phyloP scores from a whole-genome alignment of 2,888 invertebrate species.

The Poecilus cupreus region DNA sequence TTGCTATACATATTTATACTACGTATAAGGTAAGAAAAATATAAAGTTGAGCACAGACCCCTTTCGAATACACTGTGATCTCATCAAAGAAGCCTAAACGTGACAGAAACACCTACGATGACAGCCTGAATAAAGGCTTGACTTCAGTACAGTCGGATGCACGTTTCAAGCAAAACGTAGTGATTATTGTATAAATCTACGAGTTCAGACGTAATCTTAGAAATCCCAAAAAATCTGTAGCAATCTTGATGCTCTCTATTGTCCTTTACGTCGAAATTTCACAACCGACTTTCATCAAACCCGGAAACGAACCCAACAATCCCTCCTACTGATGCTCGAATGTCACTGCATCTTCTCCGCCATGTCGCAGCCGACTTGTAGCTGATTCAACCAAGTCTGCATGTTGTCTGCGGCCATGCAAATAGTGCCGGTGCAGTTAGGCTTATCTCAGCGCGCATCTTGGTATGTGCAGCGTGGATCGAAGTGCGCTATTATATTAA shows the following conservation, averaged over 20 bases:
- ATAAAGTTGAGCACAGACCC: no score
- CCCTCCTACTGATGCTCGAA: background rate
- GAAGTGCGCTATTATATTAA: slow-evolving; percentile 43
- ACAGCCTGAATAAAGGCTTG: no score
- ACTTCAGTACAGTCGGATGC: no score
- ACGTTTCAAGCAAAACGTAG: no score
- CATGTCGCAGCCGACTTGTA: background rate
- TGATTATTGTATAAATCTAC: no score
- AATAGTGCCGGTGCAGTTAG: background rate
- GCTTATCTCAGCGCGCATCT: background rate
- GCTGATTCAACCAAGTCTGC: background rate
- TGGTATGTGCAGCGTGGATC: background rate
- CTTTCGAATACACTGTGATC: no score
- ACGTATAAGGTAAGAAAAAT: no score
- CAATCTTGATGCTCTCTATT: slow-evolving; percentile 1
- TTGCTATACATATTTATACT: no score
- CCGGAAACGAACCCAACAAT: background rate
- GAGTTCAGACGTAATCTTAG: background rate
- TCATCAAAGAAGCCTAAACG: no score
- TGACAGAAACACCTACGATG: no score
- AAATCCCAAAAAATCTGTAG: background rate
- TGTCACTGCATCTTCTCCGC: slow-evolving; percentile 24
- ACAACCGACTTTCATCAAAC: slow-evolving; percentile 10
- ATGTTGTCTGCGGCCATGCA: slow-evolving; percentile 9
- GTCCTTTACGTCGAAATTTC: slow-evolving; percentile 28